Base-by-base conservation (phyloP, 2,797 vertebrate species). In the Sciurus vulgaris region DNA sequence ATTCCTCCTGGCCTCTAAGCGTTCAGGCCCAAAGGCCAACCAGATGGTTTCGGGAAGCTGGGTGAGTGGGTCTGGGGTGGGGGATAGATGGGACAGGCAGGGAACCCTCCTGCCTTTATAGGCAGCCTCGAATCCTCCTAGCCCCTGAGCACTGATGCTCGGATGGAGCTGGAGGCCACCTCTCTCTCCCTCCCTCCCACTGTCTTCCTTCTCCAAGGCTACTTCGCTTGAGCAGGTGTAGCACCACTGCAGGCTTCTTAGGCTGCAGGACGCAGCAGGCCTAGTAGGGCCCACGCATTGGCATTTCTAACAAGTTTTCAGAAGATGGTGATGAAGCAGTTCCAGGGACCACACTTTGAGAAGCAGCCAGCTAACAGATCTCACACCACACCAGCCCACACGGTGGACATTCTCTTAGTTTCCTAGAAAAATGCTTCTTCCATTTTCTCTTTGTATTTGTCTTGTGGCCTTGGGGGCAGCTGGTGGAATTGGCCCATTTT, bases 1-100 rank as follows among this genome's bases (percentile, higher is more conserved):
- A 0, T 98, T 99, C 95, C 97, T 98, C 72, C 97, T 98, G 3
- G 97, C 98, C 63, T 96, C 98, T 11, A 98, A 98, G 88, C 94
- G 98, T 35, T 95, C 97, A 0, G 87, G 97, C 78, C 92, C 89
- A 20, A 98, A 91, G 89, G 83, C 88, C 35, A 94, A 93, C 54
- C 89, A 87, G 73, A 73, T 95, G 70, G 70, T 98, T 79, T 56
- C 96, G 77, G 98, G 98, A 86, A 98, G 79, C 30, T 81, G 97
- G 88, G 98, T 98, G 93, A 97, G 98, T 94, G 54, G 61, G 51
- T 51, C 86, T 85, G 22, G 24, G 59, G 24, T 61, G 24, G 59
- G 24, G 24, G 59, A 56, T 61, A 61, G 2, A 22, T 61, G 24
- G 26, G 59, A 61, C 28, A 38, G 59, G 41, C 69, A 76, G 73